Base-by-base conservation (phyloP, 2,797 vertebrate genomes). In the Chelonia mydas region DNA sequence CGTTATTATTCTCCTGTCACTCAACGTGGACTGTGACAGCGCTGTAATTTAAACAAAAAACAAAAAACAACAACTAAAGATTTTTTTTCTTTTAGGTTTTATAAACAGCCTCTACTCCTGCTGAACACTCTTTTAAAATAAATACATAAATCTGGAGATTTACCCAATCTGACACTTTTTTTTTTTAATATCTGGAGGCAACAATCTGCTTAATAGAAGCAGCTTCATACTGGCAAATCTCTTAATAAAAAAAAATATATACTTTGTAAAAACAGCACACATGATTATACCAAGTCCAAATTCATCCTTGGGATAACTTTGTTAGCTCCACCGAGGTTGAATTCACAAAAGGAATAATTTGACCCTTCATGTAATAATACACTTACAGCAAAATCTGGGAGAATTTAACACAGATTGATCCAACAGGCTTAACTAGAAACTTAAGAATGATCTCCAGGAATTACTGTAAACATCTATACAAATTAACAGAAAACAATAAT, bases 191-290 rank as follows among this genome's bases (percentile, higher is more conserved):
- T 5, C 47, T 78, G 72, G 23, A 13, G 92, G 88, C 45, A 90
- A 93, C 85, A 88, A 89, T 50, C 91, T 90, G 21, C 77, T 95
- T 93, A 90, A 93, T 7, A 50, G 89, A 93, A 96, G 77, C 84
- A 92, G 93, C 41, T 93, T 94, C 87, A 15, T 74, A 81, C 88
- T 77, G 81, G 47, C n/a, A 81, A 91, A 94, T 65, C 83, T 94
- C 15, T 16, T 13, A 45, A 77, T 8, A 31, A 76, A 8, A 77
- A 49, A 27, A 76, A 85, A 15, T n/a, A 96, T 94, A 82, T 37
- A 92, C 15, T 87, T 84, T 15, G 74, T 89, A 47, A 87, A 78
- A 92, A 68, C 1, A 93, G 51, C 0, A 0, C 28, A 81, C 88
- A 80, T 80, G 55, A 37, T 77, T 84, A 74, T 4, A 31, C 45